Conservation (phyloP, 2,888 invertebrate species). For the Galerucella pusilla region DNA sequence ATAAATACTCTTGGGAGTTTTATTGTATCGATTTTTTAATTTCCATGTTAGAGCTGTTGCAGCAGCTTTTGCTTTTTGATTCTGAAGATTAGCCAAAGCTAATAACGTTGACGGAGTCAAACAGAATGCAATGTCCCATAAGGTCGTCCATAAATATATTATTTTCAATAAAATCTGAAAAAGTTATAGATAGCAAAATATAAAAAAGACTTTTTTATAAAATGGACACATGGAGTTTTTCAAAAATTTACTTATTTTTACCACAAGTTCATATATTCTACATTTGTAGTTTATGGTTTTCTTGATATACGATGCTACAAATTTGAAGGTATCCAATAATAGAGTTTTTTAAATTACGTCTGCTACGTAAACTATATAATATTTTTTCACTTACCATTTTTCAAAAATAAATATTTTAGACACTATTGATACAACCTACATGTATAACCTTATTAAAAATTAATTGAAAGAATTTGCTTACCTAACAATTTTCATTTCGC, state of each 20-base stretch:
- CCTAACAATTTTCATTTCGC: not conserved
- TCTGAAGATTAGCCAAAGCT: conserved; percentile 39
- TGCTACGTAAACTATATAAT: too few species aligned
- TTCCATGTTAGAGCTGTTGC: conserved; percentile 36
- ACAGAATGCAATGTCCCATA: conserved; percentile 24
- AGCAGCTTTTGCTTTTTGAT: conserved; percentile 33
- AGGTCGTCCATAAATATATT: conserved; percentile 24
- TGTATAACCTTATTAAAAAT: not conserved
- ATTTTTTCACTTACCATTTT: not conserved
- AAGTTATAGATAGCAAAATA: not conserved
- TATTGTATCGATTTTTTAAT: conserved; percentile 33
- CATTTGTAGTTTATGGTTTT: too few species aligned
- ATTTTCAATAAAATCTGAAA: conserved; percentile 30
- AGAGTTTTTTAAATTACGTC: too few species aligned
- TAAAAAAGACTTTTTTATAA: too few species aligned
- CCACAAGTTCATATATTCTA: too few species aligned
- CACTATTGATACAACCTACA: not conserved
- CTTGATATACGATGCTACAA: too few species aligned
- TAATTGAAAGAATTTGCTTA: not conserved
- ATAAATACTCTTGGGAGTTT: conserved; percentile 12
- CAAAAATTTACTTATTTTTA: not conserved
- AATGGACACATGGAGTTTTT: too few species aligned
- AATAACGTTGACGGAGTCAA: conserved; percentile 32
- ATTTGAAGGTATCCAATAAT: too few species aligned
- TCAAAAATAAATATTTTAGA: not conserved